These are phyloP conservation scores for Ectropis crepuscularia DNA, from an alignment of 2,888 invertebrate genomes.

Conservation along the genomic window DNA sequence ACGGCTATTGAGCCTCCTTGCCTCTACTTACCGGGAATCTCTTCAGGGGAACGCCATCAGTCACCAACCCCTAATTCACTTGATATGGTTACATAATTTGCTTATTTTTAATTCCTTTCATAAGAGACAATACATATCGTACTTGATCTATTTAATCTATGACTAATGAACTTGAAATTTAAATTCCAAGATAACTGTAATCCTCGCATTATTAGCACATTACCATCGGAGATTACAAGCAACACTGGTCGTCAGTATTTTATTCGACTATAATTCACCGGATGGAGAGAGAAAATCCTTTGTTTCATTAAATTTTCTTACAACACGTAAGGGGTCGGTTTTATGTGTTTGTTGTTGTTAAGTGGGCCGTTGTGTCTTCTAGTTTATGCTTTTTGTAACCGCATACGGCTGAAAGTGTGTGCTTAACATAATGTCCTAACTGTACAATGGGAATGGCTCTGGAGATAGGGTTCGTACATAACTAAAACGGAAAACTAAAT, in stretches of 20 bases:
- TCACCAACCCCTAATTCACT: no score
- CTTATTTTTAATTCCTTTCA: no score
- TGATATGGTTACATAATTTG: no score
- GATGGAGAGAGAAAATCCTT: conserved; percentile 58
- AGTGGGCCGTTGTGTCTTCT: conserved; percentile 32
- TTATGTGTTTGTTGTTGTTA: conserved; percentile 47
- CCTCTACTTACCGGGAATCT: no score
- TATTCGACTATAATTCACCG: conserved; percentile 73
- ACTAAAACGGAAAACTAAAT: conserved; percentile 6
- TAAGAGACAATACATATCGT: no score
- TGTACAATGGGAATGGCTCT: conserved; percentile 17
- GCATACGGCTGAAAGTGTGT: conserved; percentile 21
- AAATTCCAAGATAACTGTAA: no score
- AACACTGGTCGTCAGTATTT: conserved; percentile 63
- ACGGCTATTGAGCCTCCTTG: no score
- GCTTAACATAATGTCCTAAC: conserved; percentile 26
- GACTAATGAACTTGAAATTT: no score
- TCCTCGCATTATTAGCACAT: no score
- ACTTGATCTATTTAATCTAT: no score
- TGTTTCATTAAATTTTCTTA: conserved; percentile 67
- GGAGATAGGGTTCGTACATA: conserved; percentile 6
- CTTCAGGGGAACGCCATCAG: no score
- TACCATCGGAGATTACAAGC: no score
- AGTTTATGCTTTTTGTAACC: conserved; percentile 40
- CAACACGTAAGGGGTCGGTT: conserved; percentile 48